phyloP scores from a whole-genome alignment of 2,797 vertebrate genomes.

The Coregonus suidteri region DNA sequence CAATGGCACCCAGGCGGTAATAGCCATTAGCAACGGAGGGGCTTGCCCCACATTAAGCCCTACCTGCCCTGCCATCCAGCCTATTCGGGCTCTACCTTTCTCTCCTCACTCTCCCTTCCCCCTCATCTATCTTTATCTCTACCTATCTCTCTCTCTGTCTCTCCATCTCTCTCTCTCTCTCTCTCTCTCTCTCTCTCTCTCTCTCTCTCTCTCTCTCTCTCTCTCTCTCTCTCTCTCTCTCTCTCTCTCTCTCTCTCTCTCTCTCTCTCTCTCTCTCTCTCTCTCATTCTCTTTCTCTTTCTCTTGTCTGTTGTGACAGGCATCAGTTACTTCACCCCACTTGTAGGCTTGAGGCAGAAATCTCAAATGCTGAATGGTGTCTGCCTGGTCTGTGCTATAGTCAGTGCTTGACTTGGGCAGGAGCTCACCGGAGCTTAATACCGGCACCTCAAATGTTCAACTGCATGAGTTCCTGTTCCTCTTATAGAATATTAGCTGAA shows the following conservation, averaged over 20 bases:
- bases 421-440: too few relatives aligned
- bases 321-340: not conserved
- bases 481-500: too few relatives aligned
- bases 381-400: not conserved
- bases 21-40: conserved; percentile 72
- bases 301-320: not conserved
- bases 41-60: conserved; percentile 52
- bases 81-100: not conserved
- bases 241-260: not conserved
- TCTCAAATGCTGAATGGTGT: not conserved
- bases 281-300: not conserved
- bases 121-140: not conserved
- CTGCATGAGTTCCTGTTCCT: too few relatives aligned
- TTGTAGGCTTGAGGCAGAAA: not conserved
- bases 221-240: not conserved
- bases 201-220: not conserved
- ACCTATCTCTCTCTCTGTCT: not conserved
- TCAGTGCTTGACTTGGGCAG: too few relatives aligned
- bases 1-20: conserved; percentile 73
- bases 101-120: not conserved
- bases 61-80: conserved; percentile 39
- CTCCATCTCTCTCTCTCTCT: not conserved
- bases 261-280: not conserved
- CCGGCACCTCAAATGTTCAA: too few relatives aligned
- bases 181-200: not conserved